Conservation (phyloP, 2,113 vertebrate species). For the Lagopus muta region DNA sequence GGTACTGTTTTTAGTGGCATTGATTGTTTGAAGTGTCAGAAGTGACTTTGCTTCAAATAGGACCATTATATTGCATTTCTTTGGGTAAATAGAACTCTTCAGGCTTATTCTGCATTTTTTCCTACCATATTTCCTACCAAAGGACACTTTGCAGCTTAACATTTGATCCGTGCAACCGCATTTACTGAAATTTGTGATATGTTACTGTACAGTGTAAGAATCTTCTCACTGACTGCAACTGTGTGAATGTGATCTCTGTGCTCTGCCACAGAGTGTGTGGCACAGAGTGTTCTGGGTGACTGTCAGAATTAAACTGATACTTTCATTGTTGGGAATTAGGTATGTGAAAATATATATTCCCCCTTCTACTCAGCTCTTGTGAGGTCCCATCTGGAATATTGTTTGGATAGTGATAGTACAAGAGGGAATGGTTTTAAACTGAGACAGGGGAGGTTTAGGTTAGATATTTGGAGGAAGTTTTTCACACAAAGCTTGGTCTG, state of each 20-base stretch:
- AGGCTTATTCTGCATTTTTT: neutral
- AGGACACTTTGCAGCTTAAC: neutral
- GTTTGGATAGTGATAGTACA: too few relatives aligned
- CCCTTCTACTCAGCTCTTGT: too few relatives aligned
- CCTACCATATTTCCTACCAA: neutral
- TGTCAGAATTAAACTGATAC: neutral
- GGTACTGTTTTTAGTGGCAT: neutral
- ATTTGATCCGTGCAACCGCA: neutral
- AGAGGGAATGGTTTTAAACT: too few relatives aligned
- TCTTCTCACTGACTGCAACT: neutral
- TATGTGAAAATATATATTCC: too few relatives aligned
- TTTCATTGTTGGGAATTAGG: neutral
- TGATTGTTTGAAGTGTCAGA: neutral
- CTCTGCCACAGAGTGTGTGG: neutral
- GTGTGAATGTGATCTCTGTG: neutral
- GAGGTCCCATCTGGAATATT: too few relatives aligned
- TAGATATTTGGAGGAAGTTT: too few relatives aligned
- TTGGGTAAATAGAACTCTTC: neutral
- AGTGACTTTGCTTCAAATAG: neutral
- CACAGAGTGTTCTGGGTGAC: neutral
- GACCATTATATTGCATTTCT: accelerated
- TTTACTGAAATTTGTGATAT: neutral
- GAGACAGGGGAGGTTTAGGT: too few relatives aligned
- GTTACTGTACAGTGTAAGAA: neutral
- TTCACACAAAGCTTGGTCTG: too few relatives aligned